Evolutionary conservation across 1,140 invertebrate genomes (phyloP), one percentile per base, ranked within the genome.

Genomic region (Onthophagus taurus): DNA sequence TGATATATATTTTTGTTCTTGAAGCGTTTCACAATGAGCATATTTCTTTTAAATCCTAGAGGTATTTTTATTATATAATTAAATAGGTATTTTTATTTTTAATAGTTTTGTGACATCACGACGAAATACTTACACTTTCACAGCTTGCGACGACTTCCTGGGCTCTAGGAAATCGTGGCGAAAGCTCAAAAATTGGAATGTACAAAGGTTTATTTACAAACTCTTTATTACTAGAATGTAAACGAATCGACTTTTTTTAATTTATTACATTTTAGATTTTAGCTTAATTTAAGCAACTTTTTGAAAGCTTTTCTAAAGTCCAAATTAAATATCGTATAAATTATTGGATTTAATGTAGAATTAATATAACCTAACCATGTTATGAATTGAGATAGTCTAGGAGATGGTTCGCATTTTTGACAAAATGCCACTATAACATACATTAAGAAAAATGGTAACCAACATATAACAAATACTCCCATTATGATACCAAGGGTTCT

Each of bases 311-410:
- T 75, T 44, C 93, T 76, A 66, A 97, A 98, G 61, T 97, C 94
- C 60, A 94, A 75, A 69, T 97, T 97, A 65, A 96, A 97, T 61
- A 96, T 95, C 1, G 92, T 96, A 66, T 97, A 98, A 51, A 97
- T 97, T 53, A 97, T 77, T 8, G 94, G 94, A 68, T 97, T 97
- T 8, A 97, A 73, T n/a, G 88, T 88, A 16, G 91, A 96, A 68
- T 99, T 98, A 45, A 96, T 80, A 64, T 98, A 99, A 16, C 95
- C 95, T 26, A 98, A 76, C 95, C 95, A 99, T 19, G 89, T 92
- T 53, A 92, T 89, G 58, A 92, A 88, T 63, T 90, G 89, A 30
- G 85, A 81, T 42, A 91, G 69, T 55, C 81, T 79, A 26, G 80
- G 76, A 4, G 83, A 86, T 9, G 85, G 81, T 59, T 83, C 83